These are phyloP conservation scores for Enteromius argenteus DNA, from an alignment of 2,797 vertebrate genomes.

Conservation along the genomic window DNA sequence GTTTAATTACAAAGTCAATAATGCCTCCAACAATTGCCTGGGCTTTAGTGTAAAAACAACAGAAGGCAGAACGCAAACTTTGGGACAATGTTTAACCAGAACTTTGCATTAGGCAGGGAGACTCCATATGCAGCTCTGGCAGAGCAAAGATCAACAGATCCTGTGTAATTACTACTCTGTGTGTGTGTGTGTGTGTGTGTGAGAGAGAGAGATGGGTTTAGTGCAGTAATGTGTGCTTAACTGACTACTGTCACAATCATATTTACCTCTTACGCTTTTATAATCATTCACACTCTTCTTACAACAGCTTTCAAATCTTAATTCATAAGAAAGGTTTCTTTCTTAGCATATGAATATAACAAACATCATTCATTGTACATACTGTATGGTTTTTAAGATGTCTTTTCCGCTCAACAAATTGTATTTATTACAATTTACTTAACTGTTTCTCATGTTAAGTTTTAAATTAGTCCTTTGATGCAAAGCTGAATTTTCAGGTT, in stretches of 20 bases:
- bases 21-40: slow-evolving; percentile 89
- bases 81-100: slow-evolving; percentile 99
- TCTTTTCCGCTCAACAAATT: not conserved
- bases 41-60: slow-evolving; percentile 97
- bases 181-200: not conserved
- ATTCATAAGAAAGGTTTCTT: not conserved
- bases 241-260: slow-evolving; percentile 1
- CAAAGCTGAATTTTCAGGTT: not conserved
- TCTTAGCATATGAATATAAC: no score
- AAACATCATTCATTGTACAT: not conserved
- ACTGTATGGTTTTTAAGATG: not conserved
- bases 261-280: slow-evolving; percentile 40
- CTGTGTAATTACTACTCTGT: slow-evolving; percentile 48
- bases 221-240: slow-evolving; percentile 41
- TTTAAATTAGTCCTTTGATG: not conserved
- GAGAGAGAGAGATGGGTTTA: slow-evolving; percentile 19
- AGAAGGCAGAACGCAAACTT: slow-evolving; percentile 96
- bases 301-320: slow-evolving; percentile 3
- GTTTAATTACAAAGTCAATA: slow-evolving; percentile 99
- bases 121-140: slow-evolving; percentile 74
- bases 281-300: not conserved
- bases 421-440: no score
- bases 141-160: slow-evolving; percentile 78
- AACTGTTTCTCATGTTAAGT: not conserved
- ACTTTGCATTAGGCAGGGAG: slow-evolving; percentile 88